phyloP scores from a whole-genome alignment of 1,140 invertebrate species.

The Druon quercuslanigerum region DNA sequence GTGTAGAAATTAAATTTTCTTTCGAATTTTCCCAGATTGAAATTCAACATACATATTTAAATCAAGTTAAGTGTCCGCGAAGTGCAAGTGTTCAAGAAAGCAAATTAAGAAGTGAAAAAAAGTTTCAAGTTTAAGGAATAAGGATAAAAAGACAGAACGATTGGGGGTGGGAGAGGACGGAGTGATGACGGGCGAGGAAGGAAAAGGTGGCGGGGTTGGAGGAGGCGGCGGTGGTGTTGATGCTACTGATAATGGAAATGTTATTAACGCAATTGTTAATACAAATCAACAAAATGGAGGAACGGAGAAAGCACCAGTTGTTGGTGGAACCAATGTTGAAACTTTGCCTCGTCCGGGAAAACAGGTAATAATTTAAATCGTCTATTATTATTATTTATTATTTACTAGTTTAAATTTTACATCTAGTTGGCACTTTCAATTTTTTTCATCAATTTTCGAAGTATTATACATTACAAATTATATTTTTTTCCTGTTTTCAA shows the following conservation, averaged over 20 bases:
- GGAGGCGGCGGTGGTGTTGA: slow-evolving; percentile 44
- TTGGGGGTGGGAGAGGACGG: slow-evolving; percentile 41
- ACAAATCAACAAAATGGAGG: slow-evolving; percentile 70
- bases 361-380: slow-evolving; percentile 68
- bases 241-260: slow-evolving; percentile 53
- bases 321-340: slow-evolving; percentile 79
- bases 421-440: too few species aligned
- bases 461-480: too few species aligned
- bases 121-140: slow-evolving; percentile 30
- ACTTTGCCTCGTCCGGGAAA: slow-evolving; percentile 77
- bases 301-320: slow-evolving; percentile 78
- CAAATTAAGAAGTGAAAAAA: slow-evolving; percentile 17
- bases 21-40: neutral
- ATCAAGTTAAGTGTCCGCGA: neutral
- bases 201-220: slow-evolving; percentile 63
- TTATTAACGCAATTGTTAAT: slow-evolving; percentile 73
- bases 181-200: slow-evolving; percentile 71
- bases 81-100: slow-evolving; percentile 35
- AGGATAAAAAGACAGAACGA: slow-evolving; percentile 47
- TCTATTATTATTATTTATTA: too few species aligned
- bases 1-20: neutral
- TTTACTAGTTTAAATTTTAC: neutral
- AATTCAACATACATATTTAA: neutral
- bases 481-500: too few species aligned
- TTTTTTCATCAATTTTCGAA: too few species aligned